Evolutionary conservation across 2,888 invertebrate species (phyloP), one percentile per base, ranked within the genome.

Genomic region (Nomada flava): DNA sequence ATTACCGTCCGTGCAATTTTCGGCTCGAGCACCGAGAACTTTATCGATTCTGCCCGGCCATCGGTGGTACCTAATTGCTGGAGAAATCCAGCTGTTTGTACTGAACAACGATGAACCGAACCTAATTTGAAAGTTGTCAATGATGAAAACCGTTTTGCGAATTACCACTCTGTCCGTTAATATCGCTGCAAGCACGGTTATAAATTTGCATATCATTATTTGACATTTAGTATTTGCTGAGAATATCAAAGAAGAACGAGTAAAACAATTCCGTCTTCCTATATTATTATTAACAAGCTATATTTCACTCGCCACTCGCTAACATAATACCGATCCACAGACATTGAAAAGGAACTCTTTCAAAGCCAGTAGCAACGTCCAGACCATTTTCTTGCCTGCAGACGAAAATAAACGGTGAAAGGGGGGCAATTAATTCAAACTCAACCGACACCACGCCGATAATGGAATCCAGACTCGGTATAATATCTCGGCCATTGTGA

Each of bases 381-480:
- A 36, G 7, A 0, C 36, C 7, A 36, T 36, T 36, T 36, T 36
- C 36, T 36, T 36, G 7, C 36, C 36, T 0, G 36, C 36, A 7
- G 36, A 36, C 36, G 36, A 36, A 47, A 47, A 47, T 47, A 47
- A 47, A 47, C 47, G 11, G 13, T 11, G 47, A 11, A 47, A 47
- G 2, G 44, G 29, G 26, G 47, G 11, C 59, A 59, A 60, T 70
- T 47, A 59, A 70, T 70, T 47, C 59, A 29, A 47, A 18, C 59
- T 50, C n/a, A 44, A 26, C 59, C n/a, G 55, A 64, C 53, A 26
- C 53, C 67, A 0, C 59, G 50, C 42, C 18, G 18, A 42, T 80
- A 76, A 83, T 80, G 65, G 55, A 80, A 80, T 70, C 76, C 65
- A 70, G 79, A 65, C 55, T 72, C 75, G 26, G 23, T 42, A 64